Conservation (phyloP, 1,140 invertebrate species). For the Microplitis mediator region DNA sequence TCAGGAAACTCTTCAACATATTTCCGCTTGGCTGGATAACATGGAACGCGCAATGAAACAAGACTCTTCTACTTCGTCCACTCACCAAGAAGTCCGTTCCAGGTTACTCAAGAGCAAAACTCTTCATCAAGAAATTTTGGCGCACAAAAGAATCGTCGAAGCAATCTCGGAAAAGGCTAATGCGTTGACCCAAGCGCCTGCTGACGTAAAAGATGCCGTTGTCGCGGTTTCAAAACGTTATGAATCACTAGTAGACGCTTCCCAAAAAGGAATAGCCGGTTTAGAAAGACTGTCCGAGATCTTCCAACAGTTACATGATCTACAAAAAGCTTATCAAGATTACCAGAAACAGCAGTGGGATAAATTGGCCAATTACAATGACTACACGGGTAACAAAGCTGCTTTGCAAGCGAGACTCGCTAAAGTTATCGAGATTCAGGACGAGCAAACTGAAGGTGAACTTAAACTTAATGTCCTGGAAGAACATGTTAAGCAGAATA, state of each 20-base stretch:
- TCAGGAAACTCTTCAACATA: conserved; percentile 84
- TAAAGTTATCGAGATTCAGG: conserved; percentile 79
- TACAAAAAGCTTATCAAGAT: conserved; percentile 84
- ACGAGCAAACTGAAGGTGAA: conserved; percentile 75
- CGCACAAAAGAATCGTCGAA: conserved; percentile 89
- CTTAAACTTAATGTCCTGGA: conserved; percentile 73
- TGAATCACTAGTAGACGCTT: conserved; percentile 69
- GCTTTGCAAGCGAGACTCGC: conserved; percentile 73
- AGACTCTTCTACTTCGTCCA: conserved; percentile 73
- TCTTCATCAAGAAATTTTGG: conserved; percentile 84
- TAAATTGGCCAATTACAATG: conserved; percentile 74
- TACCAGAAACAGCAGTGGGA: conserved; percentile 90
- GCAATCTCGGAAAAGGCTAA: conserved; percentile 87
- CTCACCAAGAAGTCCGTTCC: conserved; percentile 83
- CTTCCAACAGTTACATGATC: conserved; percentile 82
- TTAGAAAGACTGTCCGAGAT: conserved; percentile 78
- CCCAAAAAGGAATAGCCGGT: conserved; percentile 69
- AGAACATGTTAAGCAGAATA: conserved; percentile 72
- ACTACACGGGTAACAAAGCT: conserved; percentile 82
- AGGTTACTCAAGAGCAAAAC: conserved; percentile 88
- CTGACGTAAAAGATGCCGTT: conserved; percentile 72
- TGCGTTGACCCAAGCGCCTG: conserved; percentile 68
- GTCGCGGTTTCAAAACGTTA: conserved; percentile 77
- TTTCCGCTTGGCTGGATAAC: conserved; percentile 82
- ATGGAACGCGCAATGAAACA: conserved; percentile 81